Percentiles rank a stretch among this genome's conserved stretches.
Evolutionary conservation across 2,797 vertebrate species (phyloP).

Genomic region (Sebastes steindachneri): DNA sequence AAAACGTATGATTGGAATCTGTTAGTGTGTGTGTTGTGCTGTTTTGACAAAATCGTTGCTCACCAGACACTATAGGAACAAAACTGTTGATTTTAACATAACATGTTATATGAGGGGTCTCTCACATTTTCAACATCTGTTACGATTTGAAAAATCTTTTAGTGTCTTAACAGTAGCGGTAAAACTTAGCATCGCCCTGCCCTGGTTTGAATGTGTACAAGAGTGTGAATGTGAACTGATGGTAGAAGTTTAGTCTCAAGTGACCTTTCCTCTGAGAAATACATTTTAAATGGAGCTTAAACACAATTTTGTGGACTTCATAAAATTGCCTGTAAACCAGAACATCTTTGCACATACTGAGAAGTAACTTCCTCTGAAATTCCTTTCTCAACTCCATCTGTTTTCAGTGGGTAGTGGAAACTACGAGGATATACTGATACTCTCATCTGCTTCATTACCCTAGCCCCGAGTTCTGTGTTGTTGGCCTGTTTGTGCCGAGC

Average conservation of each 20-base stretch:
- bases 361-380: neutral
- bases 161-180: neutral
- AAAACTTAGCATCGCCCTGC: neutral
- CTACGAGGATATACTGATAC: neutral
- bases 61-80: too few relatives aligned
- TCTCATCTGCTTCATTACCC: neutral
- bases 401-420: neutral
- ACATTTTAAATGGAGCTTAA: neutral
- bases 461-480: neutral
- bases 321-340: neutral
- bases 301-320: neutral
- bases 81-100: too few relatives aligned
- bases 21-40: too few relatives aligned
- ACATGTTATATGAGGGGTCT: too few relatives aligned
- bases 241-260: neutral
- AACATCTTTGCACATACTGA: neutral
- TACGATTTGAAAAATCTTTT: too few relatives aligned
- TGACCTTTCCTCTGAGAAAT: neutral
- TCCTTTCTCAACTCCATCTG: neutral
- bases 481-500: neutral
- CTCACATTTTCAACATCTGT: too few relatives aligned
- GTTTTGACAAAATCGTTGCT: too few relatives aligned
- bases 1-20: neutral
- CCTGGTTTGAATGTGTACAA: neutral
- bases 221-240: neutral